Percentiles rank a stretch among this genome's conserved stretches.
Evolutionary conservation across 2,113 vertebrate species (phyloP).

Genomic region (Pandion haliaetus): DNA sequence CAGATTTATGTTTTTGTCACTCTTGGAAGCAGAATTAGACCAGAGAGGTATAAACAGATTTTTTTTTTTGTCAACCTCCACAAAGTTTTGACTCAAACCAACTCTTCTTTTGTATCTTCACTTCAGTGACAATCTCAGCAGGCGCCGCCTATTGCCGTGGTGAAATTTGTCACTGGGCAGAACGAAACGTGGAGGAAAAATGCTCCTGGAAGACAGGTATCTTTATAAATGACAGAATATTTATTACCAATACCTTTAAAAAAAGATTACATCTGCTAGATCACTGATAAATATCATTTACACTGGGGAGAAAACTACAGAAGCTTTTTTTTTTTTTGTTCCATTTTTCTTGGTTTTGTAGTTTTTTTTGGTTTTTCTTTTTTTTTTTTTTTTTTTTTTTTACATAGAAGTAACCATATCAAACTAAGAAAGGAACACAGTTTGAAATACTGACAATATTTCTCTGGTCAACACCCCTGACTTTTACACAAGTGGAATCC

Average conservation of each 20-base stretch:
- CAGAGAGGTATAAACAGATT: neutral
- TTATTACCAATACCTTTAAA: conserved; percentile 84
- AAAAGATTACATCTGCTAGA: conserved; percentile 81
- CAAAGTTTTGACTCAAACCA: neutral
- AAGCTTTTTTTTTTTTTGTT: conserved; percentile 52
- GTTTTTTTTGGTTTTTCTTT: conserved; percentile 25
- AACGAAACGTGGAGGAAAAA: conserved; percentile 44
- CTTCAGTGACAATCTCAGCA: neutral
- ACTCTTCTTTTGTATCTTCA: neutral
- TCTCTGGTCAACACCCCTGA: conserved; percentile 70
- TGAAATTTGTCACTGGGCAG: neutral
- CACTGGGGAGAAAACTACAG: conserved; percentile 74
- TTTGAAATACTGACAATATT: conserved; percentile 79
- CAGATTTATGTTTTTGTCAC: neutral
- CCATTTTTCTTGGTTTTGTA: conserved; percentile 62
- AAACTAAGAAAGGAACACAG: conserved; percentile 77
- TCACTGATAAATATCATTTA: conserved; percentile 77
- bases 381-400: conserved; percentile 29
- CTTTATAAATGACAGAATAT: conserved; percentile 84
- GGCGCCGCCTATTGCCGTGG: neutral
- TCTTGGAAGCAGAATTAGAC: neutral
- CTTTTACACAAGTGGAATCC: conserved; percentile 75
- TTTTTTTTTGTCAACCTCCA: neutral
- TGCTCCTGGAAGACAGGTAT: conserved; percentile 65
- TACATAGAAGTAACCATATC: conserved; percentile 76